Conservation (phyloP, 2,113 vertebrate genomes). For the Chlorodrepanis virens region DNA sequence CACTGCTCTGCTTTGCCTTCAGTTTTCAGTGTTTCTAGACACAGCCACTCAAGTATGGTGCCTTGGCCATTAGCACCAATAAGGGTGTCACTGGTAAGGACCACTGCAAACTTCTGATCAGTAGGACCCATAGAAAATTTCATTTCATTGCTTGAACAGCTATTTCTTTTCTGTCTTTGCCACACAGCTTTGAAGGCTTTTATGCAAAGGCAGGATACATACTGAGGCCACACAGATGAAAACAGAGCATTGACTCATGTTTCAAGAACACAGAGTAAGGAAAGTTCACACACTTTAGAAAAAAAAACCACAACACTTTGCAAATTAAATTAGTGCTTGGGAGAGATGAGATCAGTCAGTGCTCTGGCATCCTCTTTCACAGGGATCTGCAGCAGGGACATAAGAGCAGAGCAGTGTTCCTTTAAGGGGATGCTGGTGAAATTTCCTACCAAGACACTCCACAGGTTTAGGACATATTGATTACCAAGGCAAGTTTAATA, state of each 20-base stretch:
- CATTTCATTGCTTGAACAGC: background rate
- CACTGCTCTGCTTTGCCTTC: background rate
- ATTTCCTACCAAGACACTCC: background rate
- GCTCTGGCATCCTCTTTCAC: background rate
- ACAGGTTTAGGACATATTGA: background rate
- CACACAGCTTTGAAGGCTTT: background rate
- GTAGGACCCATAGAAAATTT: background rate
- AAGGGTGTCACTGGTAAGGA: background rate
- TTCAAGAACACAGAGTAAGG: constrained; percentile 8
- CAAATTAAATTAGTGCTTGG: constrained; percentile 36
- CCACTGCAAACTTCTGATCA: background rate
- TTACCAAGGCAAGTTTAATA: background rate
- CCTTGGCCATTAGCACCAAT: background rate
- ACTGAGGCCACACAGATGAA: background rate
- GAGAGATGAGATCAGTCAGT: constrained; percentile 2
- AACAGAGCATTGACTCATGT: background rate
- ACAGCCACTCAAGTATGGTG: background rate
- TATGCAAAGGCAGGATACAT: background rate
- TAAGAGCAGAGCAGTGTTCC: background rate
- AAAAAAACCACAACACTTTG: background rate
- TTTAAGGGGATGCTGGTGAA: background rate
- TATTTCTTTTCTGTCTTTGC: background rate
- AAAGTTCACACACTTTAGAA: constrained; percentile 21
- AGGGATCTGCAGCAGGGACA: background rate
- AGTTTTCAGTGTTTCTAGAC: background rate